Evolutionary conservation across 2,888 invertebrate species (phyloP).

Genomic region (Adelognathus sp.): DNA sequence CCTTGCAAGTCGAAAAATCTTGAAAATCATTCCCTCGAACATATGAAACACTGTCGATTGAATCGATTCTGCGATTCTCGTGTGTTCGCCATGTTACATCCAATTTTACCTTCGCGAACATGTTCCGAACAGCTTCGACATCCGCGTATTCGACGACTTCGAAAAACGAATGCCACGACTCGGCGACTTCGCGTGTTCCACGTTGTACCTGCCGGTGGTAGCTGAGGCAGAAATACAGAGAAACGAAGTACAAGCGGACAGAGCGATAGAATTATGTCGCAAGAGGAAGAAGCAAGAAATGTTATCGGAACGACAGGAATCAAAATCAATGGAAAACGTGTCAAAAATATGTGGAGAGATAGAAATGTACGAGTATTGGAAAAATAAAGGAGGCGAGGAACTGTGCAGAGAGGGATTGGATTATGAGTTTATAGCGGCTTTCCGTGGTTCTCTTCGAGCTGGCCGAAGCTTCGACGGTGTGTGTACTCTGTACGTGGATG

Average conservation of each 20-base stretch:
- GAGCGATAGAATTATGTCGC: not conserved
- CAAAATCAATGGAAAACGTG: not conserved
- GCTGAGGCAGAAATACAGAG: not conserved
- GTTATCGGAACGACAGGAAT: not conserved
- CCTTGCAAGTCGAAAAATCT: not conserved
- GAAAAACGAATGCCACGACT: too few relatives aligned
- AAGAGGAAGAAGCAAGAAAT: not conserved
- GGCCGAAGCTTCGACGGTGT: not conserved
- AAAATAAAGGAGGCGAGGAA: conserved; percentile 30
- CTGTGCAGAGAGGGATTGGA: conserved; percentile 55
- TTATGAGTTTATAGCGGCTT: conserved; percentile 70
- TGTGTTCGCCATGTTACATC: not conserved
- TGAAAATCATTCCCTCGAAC: not conserved
- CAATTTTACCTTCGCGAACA: not conserved
- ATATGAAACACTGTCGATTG: not conserved
- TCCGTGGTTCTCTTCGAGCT: conserved; percentile 60
- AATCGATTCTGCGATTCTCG: not conserved
- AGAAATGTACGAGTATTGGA: not conserved
- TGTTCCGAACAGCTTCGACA: not conserved
- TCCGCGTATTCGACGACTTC: not conserved
- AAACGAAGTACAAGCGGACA: not conserved
- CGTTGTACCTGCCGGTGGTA: too few relatives aligned
- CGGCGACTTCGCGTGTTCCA: too few relatives aligned
- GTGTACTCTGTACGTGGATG: not conserved
- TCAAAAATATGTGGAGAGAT: not conserved